Percentiles rank a stretch among this genome's conserved stretches.
phyloP scores from a whole-genome alignment of 2,888 invertebrate species.

The Sialis lutaria region DNA sequence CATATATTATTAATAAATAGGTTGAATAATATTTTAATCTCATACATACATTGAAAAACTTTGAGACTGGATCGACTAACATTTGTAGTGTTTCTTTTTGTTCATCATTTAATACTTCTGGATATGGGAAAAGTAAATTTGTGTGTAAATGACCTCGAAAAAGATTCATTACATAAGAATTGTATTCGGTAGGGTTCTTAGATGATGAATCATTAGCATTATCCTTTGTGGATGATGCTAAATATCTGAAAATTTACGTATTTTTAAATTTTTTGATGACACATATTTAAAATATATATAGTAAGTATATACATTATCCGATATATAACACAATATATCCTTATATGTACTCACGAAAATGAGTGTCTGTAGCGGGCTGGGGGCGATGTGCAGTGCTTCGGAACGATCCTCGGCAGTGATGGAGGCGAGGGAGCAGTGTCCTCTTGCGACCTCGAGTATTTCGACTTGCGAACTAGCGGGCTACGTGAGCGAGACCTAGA shows the following conservation, averaged over 20 bases:
- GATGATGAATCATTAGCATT: background rate
- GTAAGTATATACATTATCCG: too few species aligned
- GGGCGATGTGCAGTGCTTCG: background rate
- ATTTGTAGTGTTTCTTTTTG: conserved; percentile 68
- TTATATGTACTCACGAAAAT: too few species aligned
- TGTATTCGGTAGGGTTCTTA: conserved; percentile 36
- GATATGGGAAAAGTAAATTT: conserved; percentile 87
- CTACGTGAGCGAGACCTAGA: conserved; percentile 1
- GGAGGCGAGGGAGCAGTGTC: conserved; percentile 1
- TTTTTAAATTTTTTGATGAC: background rate
- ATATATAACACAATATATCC: too few species aligned
- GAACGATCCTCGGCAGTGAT: conserved; percentile 1
- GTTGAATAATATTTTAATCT: background rate
- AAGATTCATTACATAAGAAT: conserved; percentile 86
- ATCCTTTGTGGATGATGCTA: conserved; percentile 1
- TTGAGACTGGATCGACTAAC: conserved; percentile 66
- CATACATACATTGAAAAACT: conserved; percentile 50
- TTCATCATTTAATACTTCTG: conserved; percentile 66
- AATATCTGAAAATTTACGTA: background rate
- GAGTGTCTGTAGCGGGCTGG: background rate
- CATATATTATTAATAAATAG: conserved; percentile 1
- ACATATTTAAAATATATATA: background rate
- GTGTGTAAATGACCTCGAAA: conserved; percentile 73
- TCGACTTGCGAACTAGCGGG: conserved; percentile 2
- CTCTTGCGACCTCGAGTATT: background rate